A percentile compares a stretch with the other conserved stretches of the same genome.
phyloP scores from a whole-genome alignment of 2,888 invertebrate species.

The Amphiduros pacificus region DNA sequence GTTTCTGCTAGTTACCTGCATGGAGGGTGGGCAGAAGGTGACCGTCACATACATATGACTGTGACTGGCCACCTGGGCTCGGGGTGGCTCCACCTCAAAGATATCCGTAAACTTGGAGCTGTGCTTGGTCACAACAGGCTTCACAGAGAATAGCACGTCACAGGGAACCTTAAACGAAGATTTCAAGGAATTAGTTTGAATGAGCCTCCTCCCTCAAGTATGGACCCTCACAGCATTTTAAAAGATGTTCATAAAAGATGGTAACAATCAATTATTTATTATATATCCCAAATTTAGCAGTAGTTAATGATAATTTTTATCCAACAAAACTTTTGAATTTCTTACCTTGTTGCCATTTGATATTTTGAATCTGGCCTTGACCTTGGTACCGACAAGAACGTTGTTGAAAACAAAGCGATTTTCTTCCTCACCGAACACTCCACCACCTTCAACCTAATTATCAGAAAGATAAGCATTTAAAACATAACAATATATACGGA shows the following conservation, averaged over 20 bases:
- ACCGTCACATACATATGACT: slow-evolving; percentile 56
- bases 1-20: slow-evolving; percentile 55
- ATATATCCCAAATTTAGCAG: no score
- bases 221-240: no score
- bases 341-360: slow-evolving; percentile 54
- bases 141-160: slow-evolving; percentile 54
- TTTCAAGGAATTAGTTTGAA: not conserved
- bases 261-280: no score
- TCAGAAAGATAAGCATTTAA: slow-evolving; percentile 1
- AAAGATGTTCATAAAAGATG: no score
- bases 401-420: slow-evolving; percentile 59
- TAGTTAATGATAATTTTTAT: no score
- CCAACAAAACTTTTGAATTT: no score
- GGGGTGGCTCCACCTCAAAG: slow-evolving; percentile 57
- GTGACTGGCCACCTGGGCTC: slow-evolving; percentile 56
- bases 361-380: slow-evolving; percentile 58
- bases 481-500: no score
- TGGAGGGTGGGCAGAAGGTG: slow-evolving; percentile 57
- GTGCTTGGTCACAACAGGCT: slow-evolving; percentile 41
- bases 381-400: slow-evolving; percentile 57
- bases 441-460: slow-evolving; percentile 48
- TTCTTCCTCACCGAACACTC: slow-evolving; percentile 58
- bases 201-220: no score
- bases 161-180: slow-evolving; percentile 46
- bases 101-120: slow-evolving; percentile 46